phyloP scores from a whole-genome alignment of 1,140 invertebrate species.

The Ruditapes philippinarum region DNA sequence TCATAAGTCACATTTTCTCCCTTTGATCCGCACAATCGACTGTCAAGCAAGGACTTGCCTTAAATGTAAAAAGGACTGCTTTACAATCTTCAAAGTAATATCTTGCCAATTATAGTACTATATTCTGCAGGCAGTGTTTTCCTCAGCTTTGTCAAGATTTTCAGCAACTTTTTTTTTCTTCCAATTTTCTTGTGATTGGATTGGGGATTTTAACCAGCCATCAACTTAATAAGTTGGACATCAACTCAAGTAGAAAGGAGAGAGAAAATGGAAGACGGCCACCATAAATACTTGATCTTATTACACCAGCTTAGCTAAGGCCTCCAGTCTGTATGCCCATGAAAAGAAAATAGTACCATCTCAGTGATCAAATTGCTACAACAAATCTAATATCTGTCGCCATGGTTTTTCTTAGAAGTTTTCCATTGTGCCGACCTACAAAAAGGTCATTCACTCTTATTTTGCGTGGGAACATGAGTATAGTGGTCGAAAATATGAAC shows the following conservation, averaged over 20 bases:
- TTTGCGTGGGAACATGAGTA: too few relatives aligned
- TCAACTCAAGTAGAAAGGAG: slow-evolving; percentile 22
- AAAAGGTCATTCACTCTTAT: too few relatives aligned
- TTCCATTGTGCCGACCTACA: too few relatives aligned
- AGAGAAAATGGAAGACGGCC: background rate
- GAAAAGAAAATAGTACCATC: background rate
- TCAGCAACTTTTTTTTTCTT: background rate
- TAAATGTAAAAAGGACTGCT: slow-evolving; percentile 10
- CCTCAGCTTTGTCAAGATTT: background rate
- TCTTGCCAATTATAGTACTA: slow-evolving; percentile 1
- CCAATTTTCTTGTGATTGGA: slow-evolving; percentile 44
- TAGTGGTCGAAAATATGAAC: too few relatives aligned
- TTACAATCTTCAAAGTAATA: background rate
- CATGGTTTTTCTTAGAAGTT: too few relatives aligned
- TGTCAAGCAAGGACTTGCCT: background rate
- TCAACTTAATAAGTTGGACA: slow-evolving; percentile 13
- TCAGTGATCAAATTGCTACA: background rate
- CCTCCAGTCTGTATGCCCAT: background rate
- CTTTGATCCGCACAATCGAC: too few relatives aligned
- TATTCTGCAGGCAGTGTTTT: background rate
- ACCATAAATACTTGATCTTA: slow-evolving; percentile 41
- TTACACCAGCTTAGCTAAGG: background rate
- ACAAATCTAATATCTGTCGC: background rate
- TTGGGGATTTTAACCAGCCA: slow-evolving; percentile 7
- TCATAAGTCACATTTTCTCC: too few relatives aligned